phyloP scores from a whole-genome alignment of 2,888 invertebrate species.

The Schizaphis graminum region DNA sequence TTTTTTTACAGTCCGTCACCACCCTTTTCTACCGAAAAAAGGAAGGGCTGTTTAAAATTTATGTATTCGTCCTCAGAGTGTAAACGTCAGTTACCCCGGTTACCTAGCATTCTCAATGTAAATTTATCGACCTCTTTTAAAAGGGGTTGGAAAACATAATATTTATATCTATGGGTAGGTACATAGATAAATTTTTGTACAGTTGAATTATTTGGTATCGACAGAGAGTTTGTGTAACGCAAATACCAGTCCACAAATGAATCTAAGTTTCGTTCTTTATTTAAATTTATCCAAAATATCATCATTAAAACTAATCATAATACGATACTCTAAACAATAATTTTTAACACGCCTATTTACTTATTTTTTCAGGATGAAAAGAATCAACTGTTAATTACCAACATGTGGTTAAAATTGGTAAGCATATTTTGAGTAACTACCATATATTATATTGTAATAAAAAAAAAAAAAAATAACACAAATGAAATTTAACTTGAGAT shows the following conservation, averaged over 20 bases:
- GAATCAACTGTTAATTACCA: conserved; percentile 95
- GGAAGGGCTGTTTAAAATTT: conserved; percentile 59
- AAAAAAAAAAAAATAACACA: neutral
- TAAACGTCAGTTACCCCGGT: conserved; percentile 56
- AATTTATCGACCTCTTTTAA: conserved; percentile 51
- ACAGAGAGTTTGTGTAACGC: neutral
- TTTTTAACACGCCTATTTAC: neutral
- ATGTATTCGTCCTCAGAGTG: conserved; percentile 56
- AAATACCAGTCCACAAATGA: neutral
- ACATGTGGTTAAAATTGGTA: conserved; percentile 97
- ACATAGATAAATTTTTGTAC: conserved; percentile 2
- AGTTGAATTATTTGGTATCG: conserved; percentile 29
- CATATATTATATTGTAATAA: neutral
- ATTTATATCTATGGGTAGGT: conserved; percentile 25
- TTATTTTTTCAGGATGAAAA: conserved; percentile 88
- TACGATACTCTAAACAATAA: neutral
- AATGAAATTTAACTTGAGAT: neutral
- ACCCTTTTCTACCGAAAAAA: neutral
- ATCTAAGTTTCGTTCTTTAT: neutral
- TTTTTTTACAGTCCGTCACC: conserved; percentile 1
- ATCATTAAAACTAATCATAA: conserved; percentile 10
- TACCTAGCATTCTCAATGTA: conserved; percentile 42
- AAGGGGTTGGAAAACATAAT: conserved; percentile 43
- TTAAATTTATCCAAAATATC: neutral
- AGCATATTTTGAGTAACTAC: conserved; percentile 73